Conservation (phyloP, 2,888 invertebrate species). For the Corythucha ciliata region DNA sequence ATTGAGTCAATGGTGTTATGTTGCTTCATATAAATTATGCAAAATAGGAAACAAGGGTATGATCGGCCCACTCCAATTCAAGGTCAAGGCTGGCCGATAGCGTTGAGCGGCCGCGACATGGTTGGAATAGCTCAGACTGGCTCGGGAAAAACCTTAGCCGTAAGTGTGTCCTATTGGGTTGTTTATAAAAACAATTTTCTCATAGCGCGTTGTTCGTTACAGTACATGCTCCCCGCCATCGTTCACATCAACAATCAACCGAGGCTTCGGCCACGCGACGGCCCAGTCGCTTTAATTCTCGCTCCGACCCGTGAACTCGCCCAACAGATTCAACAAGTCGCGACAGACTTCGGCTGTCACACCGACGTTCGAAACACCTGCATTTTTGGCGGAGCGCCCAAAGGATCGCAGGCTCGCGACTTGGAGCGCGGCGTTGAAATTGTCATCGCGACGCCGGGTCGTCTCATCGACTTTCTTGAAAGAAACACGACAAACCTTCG, state of each 20-base stretch:
- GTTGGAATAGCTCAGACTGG: conserved; percentile 95
- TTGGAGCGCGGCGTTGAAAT: conserved; percentile 73
- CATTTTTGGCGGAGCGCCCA: conserved; percentile 94
- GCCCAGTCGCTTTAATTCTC: conserved; percentile 82
- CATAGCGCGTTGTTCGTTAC: conserved; percentile 17
- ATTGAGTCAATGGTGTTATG: neutral
- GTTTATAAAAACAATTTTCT: neutral
- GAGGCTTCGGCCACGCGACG: conserved; percentile 74
- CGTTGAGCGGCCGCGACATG: conserved; percentile 82
- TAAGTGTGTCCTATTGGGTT: conserved; percentile 35
- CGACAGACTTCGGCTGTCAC: conserved; percentile 81
- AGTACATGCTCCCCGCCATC: conserved; percentile 85
- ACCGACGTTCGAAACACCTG: conserved; percentile 87
- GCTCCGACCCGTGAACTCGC: conserved; percentile 85
- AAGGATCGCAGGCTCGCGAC: conserved; percentile 63
- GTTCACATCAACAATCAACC: conserved; percentile 91
- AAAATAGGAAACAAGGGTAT: conserved; percentile 63
- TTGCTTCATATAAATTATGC: neutral
- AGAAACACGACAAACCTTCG: conserved; percentile 68
- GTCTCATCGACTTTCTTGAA: conserved; percentile 76
- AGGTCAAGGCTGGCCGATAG: conserved; percentile 93
- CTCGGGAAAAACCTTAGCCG: conserved; percentile 79
- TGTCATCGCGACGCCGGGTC: conserved; percentile 81
- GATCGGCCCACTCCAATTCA: conserved; percentile 88
- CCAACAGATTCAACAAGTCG: conserved; percentile 86